These are phyloP conservation scores for Platyura marginata DNA, from an alignment of 1,140 invertebrate species.

Conservation along the genomic window DNA sequence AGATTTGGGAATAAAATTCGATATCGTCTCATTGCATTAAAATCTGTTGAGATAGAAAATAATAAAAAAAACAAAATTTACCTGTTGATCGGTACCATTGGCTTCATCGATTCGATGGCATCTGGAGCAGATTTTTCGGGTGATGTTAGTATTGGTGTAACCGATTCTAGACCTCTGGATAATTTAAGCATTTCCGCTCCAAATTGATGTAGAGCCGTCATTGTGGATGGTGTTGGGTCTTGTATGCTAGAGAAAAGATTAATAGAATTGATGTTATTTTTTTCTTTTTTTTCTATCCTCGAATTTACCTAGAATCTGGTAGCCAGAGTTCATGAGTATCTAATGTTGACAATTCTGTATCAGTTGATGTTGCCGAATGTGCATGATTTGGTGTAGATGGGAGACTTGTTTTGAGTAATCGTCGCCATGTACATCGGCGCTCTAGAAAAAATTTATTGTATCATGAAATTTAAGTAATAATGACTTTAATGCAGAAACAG, in stretches of 20 bases:
- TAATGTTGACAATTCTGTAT: slow-evolving; percentile 59
- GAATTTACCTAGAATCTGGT: slow-evolving; percentile 41
- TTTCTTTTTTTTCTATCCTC: too few relatives aligned
- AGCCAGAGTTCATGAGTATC: slow-evolving; percentile 66
- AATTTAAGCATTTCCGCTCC: slow-evolving; percentile 66
- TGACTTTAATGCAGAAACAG: background rate
- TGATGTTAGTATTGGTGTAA: slow-evolving; percentile 26
- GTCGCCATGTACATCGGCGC: slow-evolving; percentile 41
- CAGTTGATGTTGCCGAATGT: slow-evolving; percentile 54
- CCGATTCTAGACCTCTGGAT: slow-evolving; percentile 50
- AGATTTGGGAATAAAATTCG: too few relatives aligned
- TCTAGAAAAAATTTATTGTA: slow-evolving; percentile 20
- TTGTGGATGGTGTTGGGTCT: slow-evolving; percentile 56
- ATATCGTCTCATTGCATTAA: too few relatives aligned
- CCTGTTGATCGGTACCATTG: too few relatives aligned
- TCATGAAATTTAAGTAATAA: background rate
- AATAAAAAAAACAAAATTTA: too few relatives aligned
- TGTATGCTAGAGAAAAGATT: slow-evolving; percentile 11
- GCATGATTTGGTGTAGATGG: slow-evolving; percentile 43
- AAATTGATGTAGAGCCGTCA: slow-evolving; percentile 63
- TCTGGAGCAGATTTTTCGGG: background rate
- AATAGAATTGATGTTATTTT: background rate
- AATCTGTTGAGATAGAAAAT: too few relatives aligned
- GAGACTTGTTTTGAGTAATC: slow-evolving; percentile 29
- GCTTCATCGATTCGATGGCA: background rate